These are phyloP conservation scores for Nannoperca australis DNA, from an alignment of 2,797 vertebrate genomes.

Conservation along the genomic window DNA sequence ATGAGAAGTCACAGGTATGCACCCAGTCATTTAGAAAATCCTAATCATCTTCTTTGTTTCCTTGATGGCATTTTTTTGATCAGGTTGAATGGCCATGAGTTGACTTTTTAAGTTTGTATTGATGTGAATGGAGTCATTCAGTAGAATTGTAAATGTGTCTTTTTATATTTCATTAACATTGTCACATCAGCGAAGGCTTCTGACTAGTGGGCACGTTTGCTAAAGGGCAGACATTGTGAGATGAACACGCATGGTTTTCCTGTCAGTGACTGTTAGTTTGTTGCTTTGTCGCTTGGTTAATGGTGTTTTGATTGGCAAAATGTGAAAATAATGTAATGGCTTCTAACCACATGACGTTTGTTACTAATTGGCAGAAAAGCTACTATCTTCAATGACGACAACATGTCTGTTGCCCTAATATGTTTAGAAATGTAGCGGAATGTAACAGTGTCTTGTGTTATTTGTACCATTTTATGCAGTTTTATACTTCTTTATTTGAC, in stretches of 20 bases:
- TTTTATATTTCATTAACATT: conserved; percentile 20
- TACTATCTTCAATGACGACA: not conserved
- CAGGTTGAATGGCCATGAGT: conserved; percentile 31
- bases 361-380: not conserved
- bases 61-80: conserved; percentile 34
- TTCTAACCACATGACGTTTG: not conserved
- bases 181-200: not conserved
- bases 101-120: conserved; percentile 45
- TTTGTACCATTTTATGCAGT: not conserved
- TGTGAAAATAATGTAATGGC: not conserved
- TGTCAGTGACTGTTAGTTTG: not conserved
- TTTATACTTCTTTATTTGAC: not conserved
- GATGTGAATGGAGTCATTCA: conserved; percentile 29
- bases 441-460: not conserved
- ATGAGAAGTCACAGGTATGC: conserved; percentile 29
- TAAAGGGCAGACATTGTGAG: not conserved
- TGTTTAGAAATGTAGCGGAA: not conserved
- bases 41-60: conserved; percentile 44
- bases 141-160: not conserved
- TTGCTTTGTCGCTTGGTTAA: not conserved
- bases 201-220: not conserved
- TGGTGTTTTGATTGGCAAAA: not conserved
- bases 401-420: not conserved
- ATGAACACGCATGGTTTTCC: not conserved
- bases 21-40: conserved; percentile 26